Base-by-base conservation (phyloP, 2,113 vertebrate species). In the Stigmatopora argus region DNA sequence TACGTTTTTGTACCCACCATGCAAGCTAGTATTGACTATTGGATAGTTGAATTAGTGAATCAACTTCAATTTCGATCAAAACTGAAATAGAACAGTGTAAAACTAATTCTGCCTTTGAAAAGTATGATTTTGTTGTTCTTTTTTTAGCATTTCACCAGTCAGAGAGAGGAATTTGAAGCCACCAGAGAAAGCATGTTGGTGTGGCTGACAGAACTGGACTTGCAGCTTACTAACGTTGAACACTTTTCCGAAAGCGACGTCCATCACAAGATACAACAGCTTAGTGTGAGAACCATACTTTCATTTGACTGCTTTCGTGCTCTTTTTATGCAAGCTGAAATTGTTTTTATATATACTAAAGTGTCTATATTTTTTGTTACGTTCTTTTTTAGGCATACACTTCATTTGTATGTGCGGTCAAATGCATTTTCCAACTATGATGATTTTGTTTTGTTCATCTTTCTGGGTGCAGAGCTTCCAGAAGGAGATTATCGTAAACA, bases 121-220 rank as follows among this genome's bases (percentile, higher is more conserved):
- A 5, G 14, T 48, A 17, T 14, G 15, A 48, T 18, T 12, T 17
- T 48, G 46, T 48, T 48, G 45, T 8, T n/a, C 19, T 18, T 17
- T 26, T 23, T 67, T 3, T 81, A 99, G 97, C 89, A 97, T 75
- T 98, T 98, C 70, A 96, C 92, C 63, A 90, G 87, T 47, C 93
- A 95, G 72, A 91, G 94, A 83, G 96, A 99, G 56, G 96, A 97
- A 21, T 99, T 99, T 75, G 95, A 98, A 74, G 89, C 89, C 11
- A 94, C 90, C 0, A 91, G 94, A 59, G 92, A 96, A 59, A 91
- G 90, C 82, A 92, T 99, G 75, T 84, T 96, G 66, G 92, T 96
- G 64, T 99, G 96, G 96, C 92, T 99, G 62, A 98, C 96, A 0
- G 94, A 99, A 80, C 94, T 98, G 89, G 97, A 99, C 84, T 89